phyloP scores from a whole-genome alignment of 2,888 invertebrate species.

The Eristalis intricaria region DNA sequence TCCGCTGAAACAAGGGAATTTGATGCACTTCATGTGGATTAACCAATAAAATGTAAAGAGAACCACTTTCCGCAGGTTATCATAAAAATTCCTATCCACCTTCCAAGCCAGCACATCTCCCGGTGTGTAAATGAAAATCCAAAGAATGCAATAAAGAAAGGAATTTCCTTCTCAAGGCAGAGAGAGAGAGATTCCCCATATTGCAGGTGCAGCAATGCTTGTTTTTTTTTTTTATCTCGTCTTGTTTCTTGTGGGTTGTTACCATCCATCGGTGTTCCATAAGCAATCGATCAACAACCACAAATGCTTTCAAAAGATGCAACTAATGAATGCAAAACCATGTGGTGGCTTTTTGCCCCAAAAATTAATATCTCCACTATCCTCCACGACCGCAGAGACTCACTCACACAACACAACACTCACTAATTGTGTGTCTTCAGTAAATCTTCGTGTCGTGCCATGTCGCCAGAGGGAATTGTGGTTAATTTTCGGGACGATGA shows the following conservation, averaged over 20 bases:
- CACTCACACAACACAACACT: background rate
- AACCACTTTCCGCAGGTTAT: background rate
- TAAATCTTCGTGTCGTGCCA: constrained; percentile 12
- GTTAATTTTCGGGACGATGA: constrained; percentile 41
- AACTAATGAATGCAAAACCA: constrained; percentile 14
- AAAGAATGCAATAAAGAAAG: background rate
- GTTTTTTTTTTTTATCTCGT: too few species aligned
- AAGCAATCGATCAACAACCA: background rate
- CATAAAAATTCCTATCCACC: background rate
- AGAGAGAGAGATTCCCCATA: background rate
- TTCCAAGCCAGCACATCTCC: background rate
- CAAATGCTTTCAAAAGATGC: background rate
- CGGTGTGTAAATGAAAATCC: background rate
- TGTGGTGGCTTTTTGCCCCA: background rate
- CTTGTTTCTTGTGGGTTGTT: background rate
- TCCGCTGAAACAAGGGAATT: background rate
- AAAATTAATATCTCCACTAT: background rate
- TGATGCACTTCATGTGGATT: background rate
- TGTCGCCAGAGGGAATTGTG: constrained; percentile 45
- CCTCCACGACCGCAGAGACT: background rate
- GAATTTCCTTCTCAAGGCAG: background rate
- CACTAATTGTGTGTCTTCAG: constrained; percentile 18
- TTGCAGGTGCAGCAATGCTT: background rate
- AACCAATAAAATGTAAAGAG: background rate
- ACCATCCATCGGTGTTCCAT: background rate